These are phyloP conservation scores for Artibeus jamaicensis DNA, from an alignment of 2,797 vertebrate species.

Conservation along the genomic window DNA sequence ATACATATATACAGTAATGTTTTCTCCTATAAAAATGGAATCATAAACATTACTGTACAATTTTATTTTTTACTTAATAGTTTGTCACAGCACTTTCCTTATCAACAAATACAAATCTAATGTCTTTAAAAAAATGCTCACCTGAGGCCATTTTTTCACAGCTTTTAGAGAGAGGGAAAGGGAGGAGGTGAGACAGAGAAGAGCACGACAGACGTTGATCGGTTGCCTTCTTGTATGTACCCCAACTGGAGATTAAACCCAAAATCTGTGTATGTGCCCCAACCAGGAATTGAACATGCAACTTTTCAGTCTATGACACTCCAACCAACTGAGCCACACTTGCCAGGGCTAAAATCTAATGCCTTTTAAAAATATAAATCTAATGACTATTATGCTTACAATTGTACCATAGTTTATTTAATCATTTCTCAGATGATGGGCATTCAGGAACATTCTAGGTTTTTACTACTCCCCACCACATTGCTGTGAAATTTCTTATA, in stretches of 20 bases:
- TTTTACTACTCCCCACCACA: neutral
- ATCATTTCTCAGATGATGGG: neutral
- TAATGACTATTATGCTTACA: neutral
- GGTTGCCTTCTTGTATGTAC: neutral
- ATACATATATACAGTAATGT: neutral
- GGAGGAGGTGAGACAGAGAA: no score
- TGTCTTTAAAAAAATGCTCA: neutral
- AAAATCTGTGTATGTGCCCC: neutral
- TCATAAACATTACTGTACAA: neutral
- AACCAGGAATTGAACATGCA: neutral
- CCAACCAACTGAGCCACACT: neutral
- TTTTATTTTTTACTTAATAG: constrained; percentile 21
- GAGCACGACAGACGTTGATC: neutral
- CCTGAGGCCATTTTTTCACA: neutral
- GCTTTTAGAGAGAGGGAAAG: neutral
- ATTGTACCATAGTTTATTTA: neutral
- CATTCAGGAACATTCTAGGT: neutral
- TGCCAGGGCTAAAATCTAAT: neutral
- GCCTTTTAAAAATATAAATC: neutral
- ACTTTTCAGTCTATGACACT: neutral
- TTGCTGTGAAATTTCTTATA: neutral
- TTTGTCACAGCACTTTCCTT: neutral
- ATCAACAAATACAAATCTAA: neutral
- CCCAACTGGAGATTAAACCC: neutral
- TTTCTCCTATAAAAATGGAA: constrained; percentile 1